phyloP scores from a whole-genome alignment of 2,797 vertebrate species.

The Danio albolineatus region DNA sequence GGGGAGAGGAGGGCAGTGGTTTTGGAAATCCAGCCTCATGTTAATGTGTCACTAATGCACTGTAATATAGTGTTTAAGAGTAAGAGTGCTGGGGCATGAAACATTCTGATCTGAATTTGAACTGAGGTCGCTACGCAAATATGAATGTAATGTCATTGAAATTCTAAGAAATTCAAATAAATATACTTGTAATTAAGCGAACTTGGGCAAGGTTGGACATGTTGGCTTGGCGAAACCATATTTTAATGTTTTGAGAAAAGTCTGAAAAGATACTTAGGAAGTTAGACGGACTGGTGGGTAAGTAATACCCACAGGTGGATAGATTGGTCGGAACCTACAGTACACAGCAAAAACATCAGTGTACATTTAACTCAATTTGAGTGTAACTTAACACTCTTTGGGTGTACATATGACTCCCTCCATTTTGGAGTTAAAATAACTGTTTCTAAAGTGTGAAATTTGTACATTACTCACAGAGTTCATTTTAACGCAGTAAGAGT shows the following conservation, averaged over 20 bases:
- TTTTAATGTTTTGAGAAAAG: background rate
- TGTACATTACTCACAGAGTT: too few species aligned
- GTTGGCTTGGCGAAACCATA: background rate
- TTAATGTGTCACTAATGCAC: conserved; percentile 74
- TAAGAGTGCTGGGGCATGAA: conserved; percentile 17
- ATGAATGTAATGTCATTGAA: background rate
- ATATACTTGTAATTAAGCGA: conserved; percentile 11
- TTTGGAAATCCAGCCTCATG: conserved; percentile 71
- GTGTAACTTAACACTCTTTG: too few species aligned
- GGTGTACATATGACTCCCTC: too few species aligned
- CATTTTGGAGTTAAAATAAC: too few species aligned
- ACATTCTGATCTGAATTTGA: background rate
- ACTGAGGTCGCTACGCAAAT: background rate
- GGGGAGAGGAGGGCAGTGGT: conserved; percentile 49
- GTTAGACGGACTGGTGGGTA: background rate
- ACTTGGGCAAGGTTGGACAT: background rate
- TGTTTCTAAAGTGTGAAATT: too few species aligned
- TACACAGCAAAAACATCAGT: too few species aligned
- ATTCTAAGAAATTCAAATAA: background rate
- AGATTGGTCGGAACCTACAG: background rate
- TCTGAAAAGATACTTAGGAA: background rate
- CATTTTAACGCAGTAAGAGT: too few species aligned
- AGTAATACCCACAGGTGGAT: background rate
- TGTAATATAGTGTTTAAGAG: conserved; percentile 44
- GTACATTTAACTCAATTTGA: too few species aligned